phyloP scores from a whole-genome alignment of 2,888 invertebrate genomes.

The Stegophylla sp. region DNA sequence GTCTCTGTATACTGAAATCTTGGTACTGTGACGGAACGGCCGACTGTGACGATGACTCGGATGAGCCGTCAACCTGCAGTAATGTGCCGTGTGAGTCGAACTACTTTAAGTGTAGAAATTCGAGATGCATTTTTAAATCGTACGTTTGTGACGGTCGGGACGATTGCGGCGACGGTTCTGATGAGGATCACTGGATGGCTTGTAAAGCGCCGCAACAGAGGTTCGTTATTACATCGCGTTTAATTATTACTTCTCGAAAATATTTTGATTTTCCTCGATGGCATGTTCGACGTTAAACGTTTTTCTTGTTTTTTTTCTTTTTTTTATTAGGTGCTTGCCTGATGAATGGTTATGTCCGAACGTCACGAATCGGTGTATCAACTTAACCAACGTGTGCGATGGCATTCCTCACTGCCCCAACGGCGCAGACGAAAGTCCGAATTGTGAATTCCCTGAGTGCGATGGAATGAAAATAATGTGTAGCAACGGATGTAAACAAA shows the following conservation, averaged over 20 bases:
- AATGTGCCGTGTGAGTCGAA: constrained; percentile 77
- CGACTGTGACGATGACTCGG: constrained; percentile 90
- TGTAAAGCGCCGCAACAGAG: constrained; percentile 79
- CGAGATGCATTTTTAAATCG: constrained; percentile 87
- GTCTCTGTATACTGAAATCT: constrained; percentile 87
- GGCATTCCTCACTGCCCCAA: constrained; percentile 88
- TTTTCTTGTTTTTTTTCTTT: too few species aligned
- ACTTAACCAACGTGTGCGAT: constrained; percentile 88
- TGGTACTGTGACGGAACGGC: constrained; percentile 94
- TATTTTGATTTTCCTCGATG: neutral
- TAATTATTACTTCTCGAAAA: too few species aligned
- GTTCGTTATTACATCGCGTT: constrained; percentile 60
- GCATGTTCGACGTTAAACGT: neutral
- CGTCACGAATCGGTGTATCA: constrained; percentile 81
- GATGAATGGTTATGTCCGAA: constrained; percentile 89
- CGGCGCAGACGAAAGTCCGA: constrained; percentile 89
- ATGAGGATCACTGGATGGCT: constrained; percentile 84
- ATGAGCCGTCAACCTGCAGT: constrained; percentile 85
- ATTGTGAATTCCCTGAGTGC: constrained; percentile 85
- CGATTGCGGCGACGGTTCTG: constrained; percentile 90
- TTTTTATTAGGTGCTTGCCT: constrained; percentile 70
- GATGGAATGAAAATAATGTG: constrained; percentile 77
- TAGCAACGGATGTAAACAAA: constrained; percentile 83
- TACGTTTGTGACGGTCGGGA: constrained; percentile 93
- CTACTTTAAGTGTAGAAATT: constrained; percentile 84